Percentiles rank a stretch among this genome's conserved stretches.
Evolutionary conservation across 2,797 vertebrate genomes (phyloP).

Genomic region (Pogonophryne albipinna): DNA sequence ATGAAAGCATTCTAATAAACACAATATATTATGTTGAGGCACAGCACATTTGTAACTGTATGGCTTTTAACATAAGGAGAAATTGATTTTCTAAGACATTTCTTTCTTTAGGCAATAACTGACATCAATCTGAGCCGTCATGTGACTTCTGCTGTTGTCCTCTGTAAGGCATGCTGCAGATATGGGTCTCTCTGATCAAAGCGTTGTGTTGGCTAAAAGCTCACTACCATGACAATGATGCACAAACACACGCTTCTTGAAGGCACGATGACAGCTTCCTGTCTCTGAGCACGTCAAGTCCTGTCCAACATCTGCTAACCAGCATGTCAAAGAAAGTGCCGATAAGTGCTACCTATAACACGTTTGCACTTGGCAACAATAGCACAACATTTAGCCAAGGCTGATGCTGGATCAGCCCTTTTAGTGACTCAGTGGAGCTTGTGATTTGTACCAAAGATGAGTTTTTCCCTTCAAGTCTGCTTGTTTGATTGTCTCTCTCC

Average conservation of each 20-base stretch:
- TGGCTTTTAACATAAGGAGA: background rate
- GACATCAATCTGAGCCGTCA: background rate
- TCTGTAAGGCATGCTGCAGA: slow-evolving; percentile 15
- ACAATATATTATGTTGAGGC: background rate
- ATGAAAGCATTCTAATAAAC: background rate
- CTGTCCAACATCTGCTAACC: slow-evolving; percentile 16
- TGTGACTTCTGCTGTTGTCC: slow-evolving; percentile 11
- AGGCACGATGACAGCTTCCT: slow-evolving; percentile 37
- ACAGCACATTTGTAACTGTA: background rate
- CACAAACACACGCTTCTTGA: slow-evolving; percentile 10
- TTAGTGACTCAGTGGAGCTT: slow-evolving; percentile 30
- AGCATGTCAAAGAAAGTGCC: slow-evolving; percentile 5
- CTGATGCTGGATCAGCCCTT: slow-evolving; percentile 40
- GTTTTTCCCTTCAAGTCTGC: background rate
- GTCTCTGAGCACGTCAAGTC: background rate
- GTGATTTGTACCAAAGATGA: slow-evolving; percentile 40
- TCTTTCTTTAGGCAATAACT: background rate
- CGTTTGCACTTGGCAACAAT: slow-evolving; percentile 31
- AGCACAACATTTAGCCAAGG: slow-evolving; percentile 34
- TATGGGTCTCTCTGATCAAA: slow-evolving; percentile 31
- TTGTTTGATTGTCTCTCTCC: slow-evolving; percentile 34
- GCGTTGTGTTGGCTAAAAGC: slow-evolving; percentile 27
- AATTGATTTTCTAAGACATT: slow-evolving; percentile 16
- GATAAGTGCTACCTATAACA: slow-evolving; percentile 9
- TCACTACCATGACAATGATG: slow-evolving; percentile 45